Evolutionary conservation across 2,888 invertebrate species (phyloP).

Genomic region (Teleogryllus oceanicus): DNA sequence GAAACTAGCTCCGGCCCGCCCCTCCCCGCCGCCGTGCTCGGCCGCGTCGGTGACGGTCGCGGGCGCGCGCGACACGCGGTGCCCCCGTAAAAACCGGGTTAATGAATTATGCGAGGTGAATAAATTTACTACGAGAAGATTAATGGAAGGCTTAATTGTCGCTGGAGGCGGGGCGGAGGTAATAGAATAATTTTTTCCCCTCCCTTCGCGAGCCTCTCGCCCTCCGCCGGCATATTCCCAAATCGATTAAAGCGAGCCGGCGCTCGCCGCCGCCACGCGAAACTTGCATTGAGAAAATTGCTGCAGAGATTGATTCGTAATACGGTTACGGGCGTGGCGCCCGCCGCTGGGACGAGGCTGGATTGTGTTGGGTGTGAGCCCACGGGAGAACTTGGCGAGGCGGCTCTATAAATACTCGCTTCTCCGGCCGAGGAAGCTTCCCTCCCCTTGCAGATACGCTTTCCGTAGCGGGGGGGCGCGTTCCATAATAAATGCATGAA

Average conservation of each 20-base stretch:
- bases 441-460: no score
- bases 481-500: no score
- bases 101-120: neutral
- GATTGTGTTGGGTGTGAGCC: no score
- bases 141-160: neutral
- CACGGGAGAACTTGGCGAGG: no score
- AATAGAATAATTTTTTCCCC: neutral
- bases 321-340: neutral
- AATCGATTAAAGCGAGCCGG: neutral
- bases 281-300: neutral
- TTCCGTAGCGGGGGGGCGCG: no score
- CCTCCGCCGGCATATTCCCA: neutral
- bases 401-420: no score
- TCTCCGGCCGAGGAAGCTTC: no score
- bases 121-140: neutral
- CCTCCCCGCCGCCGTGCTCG: neutral
- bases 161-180: neutral
- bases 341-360: neutral
- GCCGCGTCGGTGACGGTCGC: no score
- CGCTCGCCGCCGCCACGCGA: neutral
- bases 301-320: slow-evolving; percentile 11
- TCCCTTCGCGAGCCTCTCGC: neutral
- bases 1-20: neutral
- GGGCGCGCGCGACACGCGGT: no score
- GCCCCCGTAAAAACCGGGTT: neutral